phyloP scores from a whole-genome alignment of 2,888 invertebrate species.

The Teinopalpus imperialis region DNA sequence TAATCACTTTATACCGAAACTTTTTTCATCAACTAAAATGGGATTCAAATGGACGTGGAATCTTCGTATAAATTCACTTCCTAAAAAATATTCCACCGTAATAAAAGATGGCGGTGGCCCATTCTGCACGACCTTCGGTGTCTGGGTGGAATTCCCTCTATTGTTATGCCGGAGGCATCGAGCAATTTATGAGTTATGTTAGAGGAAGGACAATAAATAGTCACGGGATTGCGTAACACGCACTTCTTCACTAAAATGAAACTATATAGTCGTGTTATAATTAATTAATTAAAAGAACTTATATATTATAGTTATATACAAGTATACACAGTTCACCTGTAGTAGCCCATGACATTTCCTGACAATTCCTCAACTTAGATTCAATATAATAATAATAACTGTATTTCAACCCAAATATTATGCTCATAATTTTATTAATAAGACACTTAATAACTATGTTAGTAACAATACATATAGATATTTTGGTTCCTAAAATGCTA shows the following conservation, averaged over 20 bases:
- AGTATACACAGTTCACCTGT: too few relatives aligned
- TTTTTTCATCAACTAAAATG: constrained; percentile 4
- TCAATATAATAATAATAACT: too few relatives aligned
- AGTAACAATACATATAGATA: too few relatives aligned
- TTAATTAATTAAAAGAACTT: too few relatives aligned
- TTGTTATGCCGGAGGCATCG: constrained; percentile 26
- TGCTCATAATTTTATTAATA: too few relatives aligned
- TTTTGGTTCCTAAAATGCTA: too few relatives aligned
- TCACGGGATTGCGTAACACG: constrained; percentile 10
- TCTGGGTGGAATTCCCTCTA: constrained; percentile 25
- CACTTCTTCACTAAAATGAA: not conserved
- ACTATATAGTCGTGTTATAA: not conserved
- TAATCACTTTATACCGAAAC: not conserved
- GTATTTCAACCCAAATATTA: too few relatives aligned
- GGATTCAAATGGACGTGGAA: not conserved
- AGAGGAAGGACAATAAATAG: constrained; percentile 22
- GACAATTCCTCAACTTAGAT: too few relatives aligned
- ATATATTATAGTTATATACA: too few relatives aligned
- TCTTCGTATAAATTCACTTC: constrained; percentile 8
- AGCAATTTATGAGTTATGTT: constrained; percentile 26
- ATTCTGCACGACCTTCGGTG: constrained; percentile 15
- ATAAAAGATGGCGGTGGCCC: constrained; percentile 16
- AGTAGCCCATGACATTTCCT: too few relatives aligned
- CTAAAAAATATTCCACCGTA: constrained; percentile 14
- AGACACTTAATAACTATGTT: too few relatives aligned